Conservation (phyloP, 1,140 invertebrate species). For the Drepana arcuata region DNA sequence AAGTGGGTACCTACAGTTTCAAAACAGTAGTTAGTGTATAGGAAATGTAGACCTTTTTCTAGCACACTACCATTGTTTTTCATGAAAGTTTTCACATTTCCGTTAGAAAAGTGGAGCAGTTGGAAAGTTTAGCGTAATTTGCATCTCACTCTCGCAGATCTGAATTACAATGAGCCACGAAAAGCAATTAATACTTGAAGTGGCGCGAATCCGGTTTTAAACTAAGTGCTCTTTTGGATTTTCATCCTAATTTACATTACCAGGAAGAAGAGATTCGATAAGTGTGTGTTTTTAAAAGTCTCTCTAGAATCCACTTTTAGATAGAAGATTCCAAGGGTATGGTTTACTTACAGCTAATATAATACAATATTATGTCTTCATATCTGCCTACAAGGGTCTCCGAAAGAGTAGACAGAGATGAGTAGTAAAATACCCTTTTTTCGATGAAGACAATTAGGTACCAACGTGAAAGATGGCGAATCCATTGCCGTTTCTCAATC, state of each 20-base stretch:
- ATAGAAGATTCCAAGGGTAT: too few relatives aligned
- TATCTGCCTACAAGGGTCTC: too few relatives aligned
- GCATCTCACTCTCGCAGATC: constrained; percentile 55
- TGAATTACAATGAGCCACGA: constrained; percentile 63
- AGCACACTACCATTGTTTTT: constrained; percentile 39
- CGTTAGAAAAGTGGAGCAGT: constrained; percentile 57
- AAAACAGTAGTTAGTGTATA: too few relatives aligned
- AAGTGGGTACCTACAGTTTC: too few relatives aligned
- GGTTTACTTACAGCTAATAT: too few relatives aligned
- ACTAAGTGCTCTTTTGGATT: constrained; percentile 62
- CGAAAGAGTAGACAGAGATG: too few relatives aligned
- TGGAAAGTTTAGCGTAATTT: constrained; percentile 59
- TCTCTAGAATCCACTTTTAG: too few relatives aligned
- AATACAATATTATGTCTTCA: too few relatives aligned
- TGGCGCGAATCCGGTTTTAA: constrained; percentile 54
- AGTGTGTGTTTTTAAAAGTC: constrained; percentile 7
- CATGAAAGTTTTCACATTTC: constrained; percentile 47
- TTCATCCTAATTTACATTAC: constrained; percentile 35
- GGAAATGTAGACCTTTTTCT: constrained; percentile 27
- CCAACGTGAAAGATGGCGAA: too few relatives aligned
- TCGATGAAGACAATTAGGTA: too few relatives aligned
- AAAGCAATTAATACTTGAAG: constrained; percentile 69
- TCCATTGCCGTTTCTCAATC: too few relatives aligned
- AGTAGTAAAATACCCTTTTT: too few relatives aligned
- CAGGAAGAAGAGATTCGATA: constrained; percentile 7